Percentiles rank a stretch among this genome's conserved stretches.
Evolutionary conservation across 2,888 invertebrate genomes (phyloP).

Genomic region (Drosophila dives): DNA sequence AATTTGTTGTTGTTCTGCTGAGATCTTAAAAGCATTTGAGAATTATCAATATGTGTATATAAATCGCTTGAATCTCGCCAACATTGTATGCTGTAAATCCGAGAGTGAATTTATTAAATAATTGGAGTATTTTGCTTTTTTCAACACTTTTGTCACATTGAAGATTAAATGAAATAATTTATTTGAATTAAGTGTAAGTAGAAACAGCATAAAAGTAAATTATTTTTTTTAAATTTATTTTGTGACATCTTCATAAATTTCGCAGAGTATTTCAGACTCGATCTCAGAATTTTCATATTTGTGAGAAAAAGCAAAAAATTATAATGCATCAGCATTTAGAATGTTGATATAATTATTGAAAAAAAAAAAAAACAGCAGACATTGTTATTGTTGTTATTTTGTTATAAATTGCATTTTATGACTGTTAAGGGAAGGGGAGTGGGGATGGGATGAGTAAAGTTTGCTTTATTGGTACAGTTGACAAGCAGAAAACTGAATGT

Average conservation of each 20-base stretch:
- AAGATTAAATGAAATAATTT: background rate
- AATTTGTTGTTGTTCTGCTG: slow-evolving; percentile 24
- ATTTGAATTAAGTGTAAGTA: background rate
- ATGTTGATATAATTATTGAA: slow-evolving; percentile 63
- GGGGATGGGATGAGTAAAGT: background rate
- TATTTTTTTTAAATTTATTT: background rate
- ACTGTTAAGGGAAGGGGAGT: rapidly evolving
- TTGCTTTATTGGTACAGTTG: slow-evolving; percentile 29
- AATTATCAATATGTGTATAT: slow-evolving; percentile 15
- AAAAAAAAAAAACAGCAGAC: slow-evolving; percentile 38
- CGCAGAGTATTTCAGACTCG: slow-evolving; percentile 3
- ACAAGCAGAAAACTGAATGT: slow-evolving; percentile 57
- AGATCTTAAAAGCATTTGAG: slow-evolving; percentile 8
- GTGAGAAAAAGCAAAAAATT: background rate
- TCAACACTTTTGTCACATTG: background rate
- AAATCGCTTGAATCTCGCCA: background rate
- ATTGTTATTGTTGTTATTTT: slow-evolving; percentile 42
- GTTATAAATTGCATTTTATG: slow-evolving; percentile 1
- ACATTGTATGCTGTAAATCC: slow-evolving; percentile 19
- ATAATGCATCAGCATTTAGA: slow-evolving; percentile 33
- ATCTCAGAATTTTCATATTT: background rate
- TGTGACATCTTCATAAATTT: rapidly evolving
- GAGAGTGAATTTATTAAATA: background rate
- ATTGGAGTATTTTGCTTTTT: background rate
- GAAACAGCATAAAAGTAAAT: background rate